Evolutionary conservation across 2,888 invertebrate species (phyloP).

Genomic region (Boloria euphrosyne): DNA sequence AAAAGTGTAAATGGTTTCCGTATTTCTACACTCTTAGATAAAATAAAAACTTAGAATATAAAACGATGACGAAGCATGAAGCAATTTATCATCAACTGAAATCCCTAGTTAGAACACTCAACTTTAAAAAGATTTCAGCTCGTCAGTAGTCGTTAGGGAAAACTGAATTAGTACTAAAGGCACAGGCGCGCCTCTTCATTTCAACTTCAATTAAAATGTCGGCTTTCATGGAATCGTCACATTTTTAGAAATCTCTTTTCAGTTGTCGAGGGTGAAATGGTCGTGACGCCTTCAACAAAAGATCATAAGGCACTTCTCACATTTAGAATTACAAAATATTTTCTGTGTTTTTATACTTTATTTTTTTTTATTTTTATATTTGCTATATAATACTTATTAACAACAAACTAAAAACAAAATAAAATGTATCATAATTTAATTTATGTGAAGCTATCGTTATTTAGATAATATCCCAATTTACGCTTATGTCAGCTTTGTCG

Average conservation of each 20-base stretch:
- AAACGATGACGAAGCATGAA: not conserved
- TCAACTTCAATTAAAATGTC: constrained; percentile 57
- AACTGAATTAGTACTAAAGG: constrained; percentile 34
- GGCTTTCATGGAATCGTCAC: constrained; percentile 38
- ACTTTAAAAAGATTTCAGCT: constrained; percentile 26
- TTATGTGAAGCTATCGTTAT: constrained; percentile 22
- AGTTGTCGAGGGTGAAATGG: constrained; percentile 52
- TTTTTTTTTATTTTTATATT: not conserved
- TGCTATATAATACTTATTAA: no score
- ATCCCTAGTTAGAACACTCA: constrained; percentile 12
- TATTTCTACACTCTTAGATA: not conserved
- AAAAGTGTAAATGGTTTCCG: no score
- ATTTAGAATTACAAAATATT: constrained; percentile 2
- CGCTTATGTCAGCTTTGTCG: constrained; percentile 41
- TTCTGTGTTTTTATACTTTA: not conserved
- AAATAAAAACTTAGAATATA: not conserved
- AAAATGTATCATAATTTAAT: not conserved
- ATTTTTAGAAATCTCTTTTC: constrained; percentile 57
- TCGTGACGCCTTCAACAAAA: constrained; percentile 55
- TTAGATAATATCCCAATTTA: constrained; percentile 40
- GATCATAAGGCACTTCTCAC: constrained; percentile 43
- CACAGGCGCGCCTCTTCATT: constrained; percentile 41
- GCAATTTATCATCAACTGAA: constrained; percentile 15
- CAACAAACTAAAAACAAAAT: no score
- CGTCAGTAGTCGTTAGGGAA: constrained; percentile 29